These are phyloP conservation scores for Sitta carolinensis DNA, from an alignment of 2,797 vertebrate species.

Conservation along the genomic window DNA sequence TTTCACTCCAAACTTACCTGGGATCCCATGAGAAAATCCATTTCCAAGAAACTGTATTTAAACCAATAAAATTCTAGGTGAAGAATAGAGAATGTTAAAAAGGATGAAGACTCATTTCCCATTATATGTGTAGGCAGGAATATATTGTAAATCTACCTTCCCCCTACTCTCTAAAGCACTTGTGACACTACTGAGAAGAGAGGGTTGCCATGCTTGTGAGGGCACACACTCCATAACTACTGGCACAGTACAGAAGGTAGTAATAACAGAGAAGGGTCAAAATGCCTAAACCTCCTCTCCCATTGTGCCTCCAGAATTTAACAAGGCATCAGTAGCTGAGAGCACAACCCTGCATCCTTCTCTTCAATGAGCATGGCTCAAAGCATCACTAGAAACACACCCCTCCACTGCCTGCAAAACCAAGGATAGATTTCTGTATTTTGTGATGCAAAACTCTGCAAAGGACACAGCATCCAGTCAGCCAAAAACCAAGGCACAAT, in stretches of 20 bases:
- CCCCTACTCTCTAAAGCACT: background rate
- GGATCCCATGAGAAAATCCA: background rate
- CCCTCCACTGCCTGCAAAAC: rapidly evolving
- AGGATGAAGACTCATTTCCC: background rate
- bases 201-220: background rate
- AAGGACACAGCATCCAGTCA: background rate
- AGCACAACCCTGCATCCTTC: background rate
- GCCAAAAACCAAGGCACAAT: background rate
- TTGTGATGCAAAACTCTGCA: background rate
- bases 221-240: background rate
- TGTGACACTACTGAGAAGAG: background rate
- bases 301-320: background rate
- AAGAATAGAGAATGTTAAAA: background rate
- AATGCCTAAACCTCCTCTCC: background rate
- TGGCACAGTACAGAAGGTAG: background rate
- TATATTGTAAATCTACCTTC: background rate
- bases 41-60: background rate
- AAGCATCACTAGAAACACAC: background rate
- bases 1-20: background rate
- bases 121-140: background rate
- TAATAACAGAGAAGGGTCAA: background rate
- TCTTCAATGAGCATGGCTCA: background rate
- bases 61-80: background rate
- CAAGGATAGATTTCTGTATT: background rate
- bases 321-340: background rate